Conservation (phyloP, 2,113 vertebrate species). For the Monarcha castaneiventris region DNA sequence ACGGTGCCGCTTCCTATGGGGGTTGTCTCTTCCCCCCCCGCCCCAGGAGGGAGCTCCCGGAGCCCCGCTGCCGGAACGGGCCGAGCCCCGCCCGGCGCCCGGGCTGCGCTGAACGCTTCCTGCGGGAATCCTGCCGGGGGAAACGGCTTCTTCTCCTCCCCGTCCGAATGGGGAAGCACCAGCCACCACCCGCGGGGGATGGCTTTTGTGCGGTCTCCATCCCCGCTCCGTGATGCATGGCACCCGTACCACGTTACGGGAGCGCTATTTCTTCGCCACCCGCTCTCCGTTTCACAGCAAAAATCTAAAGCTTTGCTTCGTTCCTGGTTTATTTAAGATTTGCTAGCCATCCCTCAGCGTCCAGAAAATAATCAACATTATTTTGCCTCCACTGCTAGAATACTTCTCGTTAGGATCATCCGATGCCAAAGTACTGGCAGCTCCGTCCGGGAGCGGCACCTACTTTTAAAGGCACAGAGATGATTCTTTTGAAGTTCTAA, state of each 20-base stretch:
- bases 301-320: neutral
- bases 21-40: neutral
- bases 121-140: neutral
- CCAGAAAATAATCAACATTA: neutral
- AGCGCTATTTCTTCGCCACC: accelerated
- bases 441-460: neutral
- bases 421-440: neutral
- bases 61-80: neutral
- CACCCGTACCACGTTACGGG: accelerated
- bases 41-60: neutral
- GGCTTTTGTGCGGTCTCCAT: neutral
- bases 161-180: accelerated
- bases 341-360: accelerated
- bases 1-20: neutral
- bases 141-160: neutral
- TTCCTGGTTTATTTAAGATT: neutral
- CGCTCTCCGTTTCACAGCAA: neutral
- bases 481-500: neutral
- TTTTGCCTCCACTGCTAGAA: neutral
- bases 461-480: neutral
- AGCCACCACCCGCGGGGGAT: neutral
- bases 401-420: neutral
- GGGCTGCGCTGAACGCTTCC: neutral
- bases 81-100: neutral
- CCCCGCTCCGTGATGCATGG: neutral